Evolutionary conservation across 2,113 vertebrate species (phyloP), one percentile per base, ranked within the genome.

Genomic region (Camelus dromedarius): DNA sequence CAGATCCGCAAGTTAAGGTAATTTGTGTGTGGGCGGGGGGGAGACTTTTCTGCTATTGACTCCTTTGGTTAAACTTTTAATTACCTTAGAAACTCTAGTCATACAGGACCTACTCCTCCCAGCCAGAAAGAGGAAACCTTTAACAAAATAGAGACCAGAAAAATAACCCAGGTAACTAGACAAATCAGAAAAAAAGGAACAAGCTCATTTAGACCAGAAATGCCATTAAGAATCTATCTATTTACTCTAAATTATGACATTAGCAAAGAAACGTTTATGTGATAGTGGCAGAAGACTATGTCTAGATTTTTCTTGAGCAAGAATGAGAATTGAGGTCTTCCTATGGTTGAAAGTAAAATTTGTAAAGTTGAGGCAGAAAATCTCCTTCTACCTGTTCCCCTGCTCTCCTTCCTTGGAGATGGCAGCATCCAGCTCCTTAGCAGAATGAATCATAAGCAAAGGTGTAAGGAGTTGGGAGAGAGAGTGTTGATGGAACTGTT

Each of bases 1-100:
- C 0, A 14, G 89, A 54, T 48, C 20, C 48, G 94, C 11, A 72
- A 56, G 58, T 94, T 60, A 52, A 97, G 97, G 98, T 98, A 98
- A 97, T 38, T 67, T 85, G 15, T 56, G 84, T 42, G 50, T n/a
- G 12, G 4, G 38, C 1, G 4, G 4, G 38, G 38, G 38, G 38
- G 15, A 26, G 77, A 76, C 0, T 9, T 87, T 96, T 16, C 32
- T 90, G 12, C 73, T 81, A 91, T 16, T 85, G 11, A 3, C 8
- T 30, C 80, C 50, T 93, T 84, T 95, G n/a, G 46, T 88, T 56
- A 69, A 83, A 82, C 4, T 58, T 80, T 94, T 56, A 91, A 66
- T 84, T 91, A 58, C 8, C 52, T 86, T 60, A 48, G 20, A 86
- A 58, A 91, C 9, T 54, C 3, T 32, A 81, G 15, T 84, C 30